Conservation (phyloP, 2,888 invertebrate species). For the Automeris io region DNA sequence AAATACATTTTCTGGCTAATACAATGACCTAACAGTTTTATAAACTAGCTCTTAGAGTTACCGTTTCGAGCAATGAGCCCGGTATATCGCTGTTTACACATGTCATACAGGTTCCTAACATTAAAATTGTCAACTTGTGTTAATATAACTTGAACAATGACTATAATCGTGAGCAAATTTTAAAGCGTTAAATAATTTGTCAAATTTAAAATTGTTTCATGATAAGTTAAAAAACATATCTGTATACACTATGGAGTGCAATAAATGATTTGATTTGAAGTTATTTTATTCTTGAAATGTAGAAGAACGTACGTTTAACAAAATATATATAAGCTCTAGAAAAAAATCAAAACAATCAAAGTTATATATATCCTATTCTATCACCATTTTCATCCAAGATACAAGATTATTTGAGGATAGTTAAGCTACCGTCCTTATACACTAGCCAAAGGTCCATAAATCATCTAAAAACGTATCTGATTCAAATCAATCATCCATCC, state of each 20-base stretch:
- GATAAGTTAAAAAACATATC: too few species aligned
- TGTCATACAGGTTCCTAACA: slow-evolving; percentile 1
- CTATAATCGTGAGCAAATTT: background rate
- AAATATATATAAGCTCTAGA: too few species aligned
- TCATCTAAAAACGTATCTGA: slow-evolving; percentile 44
- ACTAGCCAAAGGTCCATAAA: slow-evolving; percentile 33
- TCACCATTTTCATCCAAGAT: background rate
- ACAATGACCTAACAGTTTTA: background rate
- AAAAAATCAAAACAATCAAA: too few species aligned
- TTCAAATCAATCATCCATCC: slow-evolving; percentile 57
- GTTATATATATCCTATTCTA: too few species aligned
- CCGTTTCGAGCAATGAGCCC: background rate
- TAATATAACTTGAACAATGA: background rate
- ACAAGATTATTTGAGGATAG: background rate
- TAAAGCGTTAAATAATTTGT: too few species aligned
- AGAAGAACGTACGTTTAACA: too few species aligned
- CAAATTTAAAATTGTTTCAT: too few species aligned
- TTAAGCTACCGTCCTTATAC: background rate
- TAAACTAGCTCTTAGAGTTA: background rate
- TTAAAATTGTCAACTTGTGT: background rate
- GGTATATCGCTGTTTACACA: slow-evolving; percentile 5
- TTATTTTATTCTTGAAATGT: too few species aligned
- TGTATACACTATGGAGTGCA: too few species aligned
- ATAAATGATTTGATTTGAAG: too few species aligned
- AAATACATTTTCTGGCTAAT: too few species aligned